Evolutionary conservation across 2,888 invertebrate genomes (phyloP).

Genomic region (Lucinisca nassula): DNA sequence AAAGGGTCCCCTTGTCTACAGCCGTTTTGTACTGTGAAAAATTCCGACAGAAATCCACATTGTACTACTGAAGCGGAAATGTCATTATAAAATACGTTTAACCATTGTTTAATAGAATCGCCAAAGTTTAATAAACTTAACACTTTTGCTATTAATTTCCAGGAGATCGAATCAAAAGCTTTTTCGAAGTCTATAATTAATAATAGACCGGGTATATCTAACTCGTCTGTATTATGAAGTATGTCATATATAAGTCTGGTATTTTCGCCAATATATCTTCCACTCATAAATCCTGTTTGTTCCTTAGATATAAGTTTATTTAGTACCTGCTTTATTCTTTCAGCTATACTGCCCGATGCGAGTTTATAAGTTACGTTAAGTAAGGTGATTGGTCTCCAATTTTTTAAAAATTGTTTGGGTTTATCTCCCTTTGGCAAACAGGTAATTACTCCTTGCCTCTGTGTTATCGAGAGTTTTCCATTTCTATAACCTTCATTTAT

Average conservation of each 20-base stretch:
- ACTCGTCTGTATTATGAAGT: not conserved
- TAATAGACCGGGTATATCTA: not conserved
- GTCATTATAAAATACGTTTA: not conserved
- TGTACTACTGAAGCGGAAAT: not conserved
- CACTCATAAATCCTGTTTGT: not conserved
- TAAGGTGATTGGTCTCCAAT: slow-evolving; percentile 25
- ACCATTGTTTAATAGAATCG: not conserved
- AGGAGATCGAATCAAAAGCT: slow-evolving; percentile 31
- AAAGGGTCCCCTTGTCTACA: no score
- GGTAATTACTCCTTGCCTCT: not conserved
- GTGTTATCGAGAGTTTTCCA: not conserved
- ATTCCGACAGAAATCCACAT: not conserved
- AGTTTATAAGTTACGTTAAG: slow-evolving; percentile 16
- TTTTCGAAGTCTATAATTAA: slow-evolving; percentile 26
- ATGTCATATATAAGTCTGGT: not conserved
- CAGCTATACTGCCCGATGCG: slow-evolving; percentile 13
- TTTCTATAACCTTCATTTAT: not conserved
- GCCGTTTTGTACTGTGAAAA: not conserved
- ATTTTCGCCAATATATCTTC: slow-evolving; percentile 1
- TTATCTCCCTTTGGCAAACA: slow-evolving; percentile 12
- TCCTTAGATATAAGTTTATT: not conserved
- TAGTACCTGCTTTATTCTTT: slow-evolving; percentile 1
- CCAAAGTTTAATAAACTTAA: not conserved
- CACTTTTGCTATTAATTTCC: not conserved
- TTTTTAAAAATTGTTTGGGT: slow-evolving; percentile 18